phyloP scores from a whole-genome alignment of 2,797 vertebrate genomes.

The Silurus lanzhouensis region DNA sequence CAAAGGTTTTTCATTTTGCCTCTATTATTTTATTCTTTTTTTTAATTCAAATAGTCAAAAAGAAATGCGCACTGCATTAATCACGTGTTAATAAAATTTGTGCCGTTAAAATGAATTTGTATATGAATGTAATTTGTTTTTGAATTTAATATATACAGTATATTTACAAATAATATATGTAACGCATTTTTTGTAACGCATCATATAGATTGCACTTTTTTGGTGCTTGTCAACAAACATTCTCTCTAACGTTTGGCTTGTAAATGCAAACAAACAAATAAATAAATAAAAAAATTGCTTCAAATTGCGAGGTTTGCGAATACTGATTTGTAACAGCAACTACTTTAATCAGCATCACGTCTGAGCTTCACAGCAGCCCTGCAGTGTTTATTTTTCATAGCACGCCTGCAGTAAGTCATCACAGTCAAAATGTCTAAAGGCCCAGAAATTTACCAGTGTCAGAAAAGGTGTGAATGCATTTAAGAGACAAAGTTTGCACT shows the following conservation, averaged over 20 bases:
- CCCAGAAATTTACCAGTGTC: not conserved
- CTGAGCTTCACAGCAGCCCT: not conserved
- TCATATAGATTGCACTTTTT: not conserved
- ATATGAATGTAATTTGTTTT: no score
- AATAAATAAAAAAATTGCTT: not conserved
- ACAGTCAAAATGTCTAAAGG: conserved; percentile 12
- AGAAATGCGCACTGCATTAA: no score
- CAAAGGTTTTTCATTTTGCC: no score
- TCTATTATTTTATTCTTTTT: no score
- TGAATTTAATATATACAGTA: no score
- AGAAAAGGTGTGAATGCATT: not conserved
- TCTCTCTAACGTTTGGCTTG: not conserved
- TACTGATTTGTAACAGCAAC: not conserved
- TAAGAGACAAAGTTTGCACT: not conserved
- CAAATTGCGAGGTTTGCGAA: not conserved
- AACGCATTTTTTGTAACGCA: not conserved
- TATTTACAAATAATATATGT: no score
- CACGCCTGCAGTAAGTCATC: not conserved
- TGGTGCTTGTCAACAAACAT: not conserved
- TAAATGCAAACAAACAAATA: no score
- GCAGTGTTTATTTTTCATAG: conserved; percentile 4
- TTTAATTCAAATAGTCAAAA: no score
- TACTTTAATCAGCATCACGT: not conserved
- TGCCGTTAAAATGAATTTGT: no score
- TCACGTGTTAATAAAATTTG: no score